These are phyloP conservation scores for Triplophysa dalaica DNA, from an alignment of 2,113 vertebrate genomes.

Conservation along the genomic window DNA sequence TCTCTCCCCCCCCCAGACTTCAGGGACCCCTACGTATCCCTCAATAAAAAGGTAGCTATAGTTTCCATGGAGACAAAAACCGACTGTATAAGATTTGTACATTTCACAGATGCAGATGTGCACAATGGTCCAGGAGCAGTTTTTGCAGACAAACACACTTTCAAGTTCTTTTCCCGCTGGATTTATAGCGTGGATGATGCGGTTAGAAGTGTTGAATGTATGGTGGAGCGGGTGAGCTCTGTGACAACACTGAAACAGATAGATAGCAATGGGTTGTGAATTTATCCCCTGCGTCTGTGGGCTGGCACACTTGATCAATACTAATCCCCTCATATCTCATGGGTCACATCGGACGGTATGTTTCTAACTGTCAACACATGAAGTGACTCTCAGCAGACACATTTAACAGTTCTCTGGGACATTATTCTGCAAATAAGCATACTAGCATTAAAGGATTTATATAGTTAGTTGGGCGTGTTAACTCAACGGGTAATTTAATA, in stretches of 20 bases:
- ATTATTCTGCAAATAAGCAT: conserved; percentile 4
- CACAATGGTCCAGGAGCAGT: conserved; percentile 15
- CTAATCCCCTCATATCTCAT: conserved; percentile 49
- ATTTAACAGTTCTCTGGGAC: conserved; percentile 25
- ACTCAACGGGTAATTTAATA: no score
- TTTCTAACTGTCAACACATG: conserved; percentile 61
- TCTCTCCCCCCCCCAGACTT: background rate
- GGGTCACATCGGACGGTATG: conserved; percentile 46
- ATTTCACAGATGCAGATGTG: conserved; percentile 16
- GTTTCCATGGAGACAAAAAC: conserved; percentile 49
- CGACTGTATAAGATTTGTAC: conserved; percentile 29
- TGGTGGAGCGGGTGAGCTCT: conserved; percentile 18
- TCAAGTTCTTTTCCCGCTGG: background rate
- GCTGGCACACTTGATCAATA: conserved; percentile 61
- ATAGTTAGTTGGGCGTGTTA: no score
- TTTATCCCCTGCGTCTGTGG: conserved; percentile 48
- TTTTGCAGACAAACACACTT: conserved; percentile 23
- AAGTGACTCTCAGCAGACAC: conserved; percentile 3
- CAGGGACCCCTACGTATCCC: conserved; percentile 1
- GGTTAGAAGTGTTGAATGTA: conserved; percentile 25
- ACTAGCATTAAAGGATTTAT: no score
- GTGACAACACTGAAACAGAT: conserved; percentile 38
- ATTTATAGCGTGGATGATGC: conserved; percentile 42
- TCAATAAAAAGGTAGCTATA: conserved; percentile 17
- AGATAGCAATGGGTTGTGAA: conserved; percentile 46